Evolutionary conservation across 2,113 vertebrate genomes (phyloP).

Genomic region (Bubo scandiacus): DNA sequence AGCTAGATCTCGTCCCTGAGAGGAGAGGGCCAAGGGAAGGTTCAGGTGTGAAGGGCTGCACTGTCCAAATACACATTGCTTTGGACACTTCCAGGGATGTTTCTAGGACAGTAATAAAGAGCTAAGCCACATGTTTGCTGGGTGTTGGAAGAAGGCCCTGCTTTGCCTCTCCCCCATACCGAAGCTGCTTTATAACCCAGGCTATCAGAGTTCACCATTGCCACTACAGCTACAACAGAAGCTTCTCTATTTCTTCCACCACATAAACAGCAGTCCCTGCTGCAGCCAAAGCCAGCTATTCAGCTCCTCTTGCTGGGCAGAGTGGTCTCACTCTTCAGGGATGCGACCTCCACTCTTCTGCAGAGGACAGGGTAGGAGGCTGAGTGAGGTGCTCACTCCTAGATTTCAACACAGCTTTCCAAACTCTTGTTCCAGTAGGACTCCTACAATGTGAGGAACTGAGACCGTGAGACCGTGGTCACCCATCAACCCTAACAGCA

Average conservation of each 20-base stretch:
- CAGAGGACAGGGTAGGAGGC: background rate
- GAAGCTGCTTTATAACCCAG: background rate
- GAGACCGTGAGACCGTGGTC: background rate
- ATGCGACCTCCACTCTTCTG: background rate
- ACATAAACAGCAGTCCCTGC: background rate
- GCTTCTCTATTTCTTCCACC: background rate
- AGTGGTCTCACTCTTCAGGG: background rate
- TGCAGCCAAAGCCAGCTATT: background rate
- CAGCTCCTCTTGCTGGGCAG: background rate
- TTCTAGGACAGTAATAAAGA: background rate
- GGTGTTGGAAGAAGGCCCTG: background rate
- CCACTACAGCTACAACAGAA: background rate
- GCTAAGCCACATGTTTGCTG: background rate
- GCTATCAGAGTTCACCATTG: background rate
- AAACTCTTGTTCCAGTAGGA: background rate
- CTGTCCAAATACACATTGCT: background rate
- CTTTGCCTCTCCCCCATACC: background rate
- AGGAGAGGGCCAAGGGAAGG: background rate
- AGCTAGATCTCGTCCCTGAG: background rate
- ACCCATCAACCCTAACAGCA: background rate
- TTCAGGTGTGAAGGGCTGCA: background rate
- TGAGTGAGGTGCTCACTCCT: background rate
- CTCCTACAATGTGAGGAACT: background rate
- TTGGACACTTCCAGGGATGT: background rate
- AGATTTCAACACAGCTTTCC: background rate